Base-by-base conservation (phyloP, 2,888 invertebrate genomes). In the Phaonia tiefii region DNA sequence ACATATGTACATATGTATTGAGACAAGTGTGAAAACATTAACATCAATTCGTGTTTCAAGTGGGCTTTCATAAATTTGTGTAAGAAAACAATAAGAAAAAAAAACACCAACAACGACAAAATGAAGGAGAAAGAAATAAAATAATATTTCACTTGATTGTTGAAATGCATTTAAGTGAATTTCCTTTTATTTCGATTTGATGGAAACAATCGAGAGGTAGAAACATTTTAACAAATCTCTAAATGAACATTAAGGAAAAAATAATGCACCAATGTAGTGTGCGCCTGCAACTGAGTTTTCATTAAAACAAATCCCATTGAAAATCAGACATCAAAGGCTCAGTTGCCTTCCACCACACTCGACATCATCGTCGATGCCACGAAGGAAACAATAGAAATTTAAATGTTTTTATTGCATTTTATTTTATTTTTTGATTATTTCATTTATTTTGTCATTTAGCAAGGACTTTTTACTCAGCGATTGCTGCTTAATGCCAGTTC, bases 131-230 rank as follows among this genome's bases (percentile, higher is more conserved):
- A 58, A 81, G 74, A 75, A 81, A 81, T 77, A 78, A 75, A 71
- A 78, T 69, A 75, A 67, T 81, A 75, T 81, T 78, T 75, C 58
- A 80, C 73, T 60, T 79, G 79, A 71, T 71, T 72, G 71, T 81
- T 81, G 56, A 49, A 81, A 79, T 79, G 79, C 63, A 79, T 75
- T 82, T 79, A 72, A 82, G 81, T 75, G 75, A 66, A 82, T 79
- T 75, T 79, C 81, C 79, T 79, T 82, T 75, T 78, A 81, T 81
- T 81, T 81, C 60, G 74, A 58, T 71, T 70, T 66, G 71, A 75
- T n/a, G 20, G 44, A 31, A 67, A 46, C 44, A 65, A 26, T 58
- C 51, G 39, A 67, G 72, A 65, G 20, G 17, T 15, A 70, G 31
- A 70, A 74, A 58, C 46, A 58, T 51, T 51, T 51, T 65, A 39